A percentile compares a stretch with the other conserved stretches of the same genome.
Evolutionary conservation across 2,113 vertebrate species (phyloP).

Genomic region (Monarcha castaneiventris): DNA sequence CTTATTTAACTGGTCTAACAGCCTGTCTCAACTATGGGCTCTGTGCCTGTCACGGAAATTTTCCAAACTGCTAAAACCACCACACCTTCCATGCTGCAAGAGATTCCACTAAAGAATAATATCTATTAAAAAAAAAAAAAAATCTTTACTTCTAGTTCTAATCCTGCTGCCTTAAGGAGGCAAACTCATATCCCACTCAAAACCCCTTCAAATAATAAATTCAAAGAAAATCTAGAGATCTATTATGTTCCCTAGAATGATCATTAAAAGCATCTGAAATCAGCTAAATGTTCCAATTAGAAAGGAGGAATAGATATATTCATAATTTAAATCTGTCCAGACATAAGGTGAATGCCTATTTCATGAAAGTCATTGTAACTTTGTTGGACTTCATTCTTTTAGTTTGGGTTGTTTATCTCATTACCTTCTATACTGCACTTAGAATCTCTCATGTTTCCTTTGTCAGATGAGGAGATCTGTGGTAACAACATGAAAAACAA

Average conservation of each 20-base stretch:
- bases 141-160: neutral
- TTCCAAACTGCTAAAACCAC: too few relatives aligned
- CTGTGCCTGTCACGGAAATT: too few relatives aligned
- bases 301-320: neutral
- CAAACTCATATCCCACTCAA: neutral
- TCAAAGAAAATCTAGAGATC: neutral
- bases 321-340: neutral
- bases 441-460: neutral
- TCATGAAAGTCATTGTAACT: neutral
- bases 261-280: neutral
- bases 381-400: neutral
- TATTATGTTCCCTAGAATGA: neutral
- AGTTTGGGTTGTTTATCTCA: neutral
- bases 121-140: too few relatives aligned
- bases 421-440: neutral
- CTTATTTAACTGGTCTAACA: too few relatives aligned
- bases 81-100: neutral
- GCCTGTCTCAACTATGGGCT: too few relatives aligned
- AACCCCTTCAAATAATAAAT: neutral
- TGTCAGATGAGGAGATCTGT: neutral
- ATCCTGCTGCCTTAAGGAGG: neutral
- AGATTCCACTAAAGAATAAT: neutral
- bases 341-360: neutral
- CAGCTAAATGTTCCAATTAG: neutral
- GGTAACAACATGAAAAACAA: neutral